Conservation (phyloP, 2,888 invertebrate species). For the Dugesia japonica region DNA sequence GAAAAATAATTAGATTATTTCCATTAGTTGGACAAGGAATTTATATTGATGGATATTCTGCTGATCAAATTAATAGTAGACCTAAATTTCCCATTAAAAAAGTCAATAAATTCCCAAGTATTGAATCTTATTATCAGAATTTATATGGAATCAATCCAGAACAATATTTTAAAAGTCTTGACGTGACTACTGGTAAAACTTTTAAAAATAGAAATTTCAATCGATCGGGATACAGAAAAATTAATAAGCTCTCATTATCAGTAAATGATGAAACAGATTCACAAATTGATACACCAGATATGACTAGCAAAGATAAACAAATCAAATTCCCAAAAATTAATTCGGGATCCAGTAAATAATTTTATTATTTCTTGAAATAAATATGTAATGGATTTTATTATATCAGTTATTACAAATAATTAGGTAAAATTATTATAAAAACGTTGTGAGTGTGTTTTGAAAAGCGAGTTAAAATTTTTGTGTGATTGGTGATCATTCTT, state of each 20-base stretch:
- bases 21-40: constrained; percentile 41
- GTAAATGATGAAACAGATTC: not conserved
- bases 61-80: constrained; percentile 38
- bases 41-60: constrained; percentile 40
- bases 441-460: no score
- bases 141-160: not conserved
- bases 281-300: not conserved
- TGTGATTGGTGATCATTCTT: no score
- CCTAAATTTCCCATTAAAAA: not conserved
- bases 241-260: not conserved
- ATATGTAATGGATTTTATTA: no score
- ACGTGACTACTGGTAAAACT: not conserved
- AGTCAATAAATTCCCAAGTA: no score
- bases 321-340: not conserved
- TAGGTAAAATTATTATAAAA: no score
- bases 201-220: not conserved
- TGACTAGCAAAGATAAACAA: not conserved
- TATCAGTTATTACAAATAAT: no score
- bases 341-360: not conserved
- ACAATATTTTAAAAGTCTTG: constrained; percentile 22
- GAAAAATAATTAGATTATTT: constrained; percentile 35
- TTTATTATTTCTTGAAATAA: no score
- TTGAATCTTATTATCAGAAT: constrained; percentile 22
- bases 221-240: not conserved
- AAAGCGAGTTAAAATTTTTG: no score